These are phyloP conservation scores for Pangasius larnaudii DNA, from an alignment of 2,797 vertebrate species.

Conservation along the genomic window DNA sequence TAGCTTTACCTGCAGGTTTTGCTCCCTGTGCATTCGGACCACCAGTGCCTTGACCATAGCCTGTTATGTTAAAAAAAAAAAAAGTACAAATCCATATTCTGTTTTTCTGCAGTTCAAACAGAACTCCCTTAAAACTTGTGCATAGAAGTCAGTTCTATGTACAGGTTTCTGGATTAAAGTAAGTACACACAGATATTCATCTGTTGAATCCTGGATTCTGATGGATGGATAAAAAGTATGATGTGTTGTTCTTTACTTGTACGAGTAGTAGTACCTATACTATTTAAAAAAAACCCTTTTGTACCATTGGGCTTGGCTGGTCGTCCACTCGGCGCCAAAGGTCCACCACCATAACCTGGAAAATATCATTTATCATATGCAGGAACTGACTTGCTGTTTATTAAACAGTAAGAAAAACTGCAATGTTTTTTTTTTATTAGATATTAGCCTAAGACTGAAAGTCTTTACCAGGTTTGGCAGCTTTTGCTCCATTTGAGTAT, in stretches of 20 bases:
- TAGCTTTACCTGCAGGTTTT: conserved; percentile 31
- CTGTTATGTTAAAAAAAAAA: background rate
- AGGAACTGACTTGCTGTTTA: background rate
- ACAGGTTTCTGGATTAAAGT: background rate
- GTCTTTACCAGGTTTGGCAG: conserved; percentile 47
- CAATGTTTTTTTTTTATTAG: background rate
- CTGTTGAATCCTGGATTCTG: background rate
- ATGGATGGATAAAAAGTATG: background rate
- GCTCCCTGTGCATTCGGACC: conserved; percentile 13
- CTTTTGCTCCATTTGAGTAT: conserved; percentile 36
- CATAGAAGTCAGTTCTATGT: background rate
- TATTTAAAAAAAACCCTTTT: too few relatives aligned
- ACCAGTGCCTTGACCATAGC: conserved; percentile 11
- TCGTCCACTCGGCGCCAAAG: conserved; percentile 29
- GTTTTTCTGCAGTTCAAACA: background rate
- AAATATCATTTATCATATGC: background rate
- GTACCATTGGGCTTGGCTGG: conserved; percentile 41
- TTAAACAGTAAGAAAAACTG: background rate
- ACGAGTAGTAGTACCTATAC: background rate
- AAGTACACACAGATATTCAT: background rate
- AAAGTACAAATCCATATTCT: background rate
- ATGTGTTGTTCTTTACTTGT: background rate
- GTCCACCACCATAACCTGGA: conserved; percentile 38
- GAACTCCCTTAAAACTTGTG: background rate
- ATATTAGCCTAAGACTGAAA: background rate